Conservation (phyloP, 2,797 vertebrate genomes). For the Danio choprae region DNA sequence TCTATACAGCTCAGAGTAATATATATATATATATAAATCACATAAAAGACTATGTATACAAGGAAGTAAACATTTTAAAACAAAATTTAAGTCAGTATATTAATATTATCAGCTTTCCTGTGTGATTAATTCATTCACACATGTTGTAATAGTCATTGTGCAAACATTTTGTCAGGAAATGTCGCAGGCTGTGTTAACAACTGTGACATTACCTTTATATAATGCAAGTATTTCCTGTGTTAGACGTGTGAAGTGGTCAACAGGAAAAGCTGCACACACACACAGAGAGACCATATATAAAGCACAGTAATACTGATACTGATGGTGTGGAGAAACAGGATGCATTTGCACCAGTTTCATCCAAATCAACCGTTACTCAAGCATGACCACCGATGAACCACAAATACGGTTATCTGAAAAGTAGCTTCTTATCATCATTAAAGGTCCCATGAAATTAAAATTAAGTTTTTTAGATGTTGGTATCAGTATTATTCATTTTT, state of each 20-base stretch:
- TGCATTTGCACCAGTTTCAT: constrained; percentile 14
- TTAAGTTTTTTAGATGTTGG: too few relatives aligned
- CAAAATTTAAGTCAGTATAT: too few relatives aligned
- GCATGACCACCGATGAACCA: neutral
- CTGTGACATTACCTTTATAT: neutral
- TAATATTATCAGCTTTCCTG: neutral
- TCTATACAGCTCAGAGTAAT: too few relatives aligned
- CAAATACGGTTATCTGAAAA: neutral
- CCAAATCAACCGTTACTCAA: constrained; percentile 11
- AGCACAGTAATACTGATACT: neutral
- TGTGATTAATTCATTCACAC: neutral
- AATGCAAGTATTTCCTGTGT: neutral
- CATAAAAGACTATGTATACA: too few relatives aligned
- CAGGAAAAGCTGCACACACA: too few relatives aligned
- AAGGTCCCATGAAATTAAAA: too few relatives aligned
- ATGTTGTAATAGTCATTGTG: neutral
- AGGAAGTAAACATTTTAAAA: too few relatives aligned
- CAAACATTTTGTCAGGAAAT: neutral
- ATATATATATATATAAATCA: too few relatives aligned
- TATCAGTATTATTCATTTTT: too few relatives aligned
- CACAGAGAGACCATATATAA: neutral
- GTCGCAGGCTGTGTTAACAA: neutral
- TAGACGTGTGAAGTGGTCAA: neutral
- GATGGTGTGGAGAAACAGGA: neutral
- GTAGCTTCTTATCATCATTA: too few relatives aligned